Base-by-base conservation (phyloP, 2,888 invertebrate species). In the Ashinkailepas kermadecensis region DNA sequence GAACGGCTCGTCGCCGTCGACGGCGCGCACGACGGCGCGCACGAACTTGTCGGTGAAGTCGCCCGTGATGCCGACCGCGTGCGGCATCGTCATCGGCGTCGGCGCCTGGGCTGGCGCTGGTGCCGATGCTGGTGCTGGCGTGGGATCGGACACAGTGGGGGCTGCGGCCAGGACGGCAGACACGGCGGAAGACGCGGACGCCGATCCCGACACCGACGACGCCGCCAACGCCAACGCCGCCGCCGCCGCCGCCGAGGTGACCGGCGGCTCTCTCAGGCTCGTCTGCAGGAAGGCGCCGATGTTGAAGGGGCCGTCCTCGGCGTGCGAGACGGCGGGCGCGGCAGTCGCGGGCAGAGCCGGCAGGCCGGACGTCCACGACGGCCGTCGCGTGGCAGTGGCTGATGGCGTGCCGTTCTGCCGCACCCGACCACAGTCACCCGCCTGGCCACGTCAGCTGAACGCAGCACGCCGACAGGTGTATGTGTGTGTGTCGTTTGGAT, bases 41-140 rank as follows among this genome's bases (percentile, higher is more conserved):
- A 79, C 79, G 23, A 79, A 79, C 58, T 79, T 79, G 58, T 58
- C 79, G 79, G 79, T 79, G 79, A 79, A 79, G 58, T 79, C 79
- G 58, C 58, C 79, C 58, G 58, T 15, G 58, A 23, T 23, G 23
- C 18, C n/a, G n/a, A 58, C 79, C 10, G 58, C 25, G 58, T 13
- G 11, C 59, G 59, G 2, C 12, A 59, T 15, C 59, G 15, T 15
- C 59, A 59, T 15, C 59, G 59, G 59, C 59, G 59, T 11, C 59
- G 59, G 59, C 1, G 59, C 12, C 59, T 11, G 59, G 12, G 59
- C 59, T 15, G 59, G 7, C 59, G 59, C 12, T 39, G 59, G 59
- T 7, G 59, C 59, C 15, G 59, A 15, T 4, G 59, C 11, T 15
- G 12, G 59, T 39, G 4, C 39, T 39, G 39, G 4, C 39, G 39